Evolutionary conservation across 2,113 vertebrate genomes (phyloP), one percentile per base, ranked within the genome.

Genomic region (Capricornis sumatraensis): DNA sequence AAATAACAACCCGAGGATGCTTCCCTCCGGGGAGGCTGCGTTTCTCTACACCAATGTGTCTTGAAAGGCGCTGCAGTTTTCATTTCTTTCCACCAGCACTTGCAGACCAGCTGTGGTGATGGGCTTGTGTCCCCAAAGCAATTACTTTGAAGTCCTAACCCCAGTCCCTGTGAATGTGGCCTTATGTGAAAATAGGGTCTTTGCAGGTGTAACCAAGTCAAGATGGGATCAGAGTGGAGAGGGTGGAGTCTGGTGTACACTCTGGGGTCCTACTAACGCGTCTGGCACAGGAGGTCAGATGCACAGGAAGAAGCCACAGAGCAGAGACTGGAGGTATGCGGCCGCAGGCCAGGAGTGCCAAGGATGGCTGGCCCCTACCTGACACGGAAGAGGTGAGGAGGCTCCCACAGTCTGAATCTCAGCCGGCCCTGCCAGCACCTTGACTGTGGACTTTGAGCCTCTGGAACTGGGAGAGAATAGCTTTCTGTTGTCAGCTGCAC

Each of bases 1-100:
- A 33, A 10, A 17, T 0, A 0, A 15, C 0, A 0, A 27, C 36
- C 16, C 3, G 2, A 12, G 13, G 5, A 36, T 2, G 1, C 30
- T 0, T 16, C 6, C 5, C 58, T 5, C 16, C 5, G 3, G 2
- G 71, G 62, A 53, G 50, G 36, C 81, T 2, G 14, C 0, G 0
- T 10, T 27, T 23, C 27, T 9, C 21, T 47, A 10, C 5, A 5
- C 0, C 0, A 2, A 17, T 0, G 6, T 0, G 43, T 15, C 79
- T 79, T 52, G 21, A 4, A 15, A 27, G 3, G 40, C 0, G 4
- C 1, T 6, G 9, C 16, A 1, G 21, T 7, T 36, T 33, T 16
- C 4, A 27, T 28, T 33, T n/a, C 57, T 57, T n/a, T 5, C 53
- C 17, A 27, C 40, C 1, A 2, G 33, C 43, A 27, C 36, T 3